phyloP scores from a whole-genome alignment of 2,113 vertebrate species.

The Dryoscopus gambensis region DNA sequence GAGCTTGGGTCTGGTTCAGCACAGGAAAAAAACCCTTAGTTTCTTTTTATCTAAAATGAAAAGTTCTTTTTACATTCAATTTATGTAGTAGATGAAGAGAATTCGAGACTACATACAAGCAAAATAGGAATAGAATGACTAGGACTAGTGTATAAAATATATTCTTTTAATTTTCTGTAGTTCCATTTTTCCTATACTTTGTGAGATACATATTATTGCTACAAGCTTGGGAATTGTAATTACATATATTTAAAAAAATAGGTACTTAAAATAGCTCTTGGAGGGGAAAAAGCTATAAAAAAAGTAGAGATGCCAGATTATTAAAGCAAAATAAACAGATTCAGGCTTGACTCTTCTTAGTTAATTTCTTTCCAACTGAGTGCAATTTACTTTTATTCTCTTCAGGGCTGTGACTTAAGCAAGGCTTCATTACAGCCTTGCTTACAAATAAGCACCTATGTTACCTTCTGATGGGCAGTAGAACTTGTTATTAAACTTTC shows the following conservation, averaged over 20 bases:
- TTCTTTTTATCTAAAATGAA: not conserved
- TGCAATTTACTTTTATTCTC: not conserved
- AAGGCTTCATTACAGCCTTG: not conserved
- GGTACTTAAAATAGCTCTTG: not conserved
- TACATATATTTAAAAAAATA: not conserved
- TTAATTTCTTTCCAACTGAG: not conserved
- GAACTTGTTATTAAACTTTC: not conserved
- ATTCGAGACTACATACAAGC: not conserved
- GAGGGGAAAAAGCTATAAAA: not conserved
- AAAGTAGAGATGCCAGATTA: not conserved
- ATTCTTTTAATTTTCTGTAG: not conserved
- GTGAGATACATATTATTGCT: not conserved
- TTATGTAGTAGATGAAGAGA: not conserved
- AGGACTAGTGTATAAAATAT: not conserved
- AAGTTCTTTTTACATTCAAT: not conserved
- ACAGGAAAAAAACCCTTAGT: not conserved
- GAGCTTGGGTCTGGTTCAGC: not conserved
- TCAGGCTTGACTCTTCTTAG: not conserved
- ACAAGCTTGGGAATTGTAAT: not conserved
- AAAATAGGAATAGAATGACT: not conserved
- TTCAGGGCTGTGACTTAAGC: not conserved
- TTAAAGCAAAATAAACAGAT: not conserved
- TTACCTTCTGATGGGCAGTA: not conserved
- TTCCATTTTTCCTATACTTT: not conserved
- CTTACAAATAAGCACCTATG: not conserved